Percentiles rank a stretch among this genome's conserved stretches.
Evolutionary conservation across 1,140 invertebrate genomes (phyloP).

Genomic region (Pachypeltis micranthus): DNA sequence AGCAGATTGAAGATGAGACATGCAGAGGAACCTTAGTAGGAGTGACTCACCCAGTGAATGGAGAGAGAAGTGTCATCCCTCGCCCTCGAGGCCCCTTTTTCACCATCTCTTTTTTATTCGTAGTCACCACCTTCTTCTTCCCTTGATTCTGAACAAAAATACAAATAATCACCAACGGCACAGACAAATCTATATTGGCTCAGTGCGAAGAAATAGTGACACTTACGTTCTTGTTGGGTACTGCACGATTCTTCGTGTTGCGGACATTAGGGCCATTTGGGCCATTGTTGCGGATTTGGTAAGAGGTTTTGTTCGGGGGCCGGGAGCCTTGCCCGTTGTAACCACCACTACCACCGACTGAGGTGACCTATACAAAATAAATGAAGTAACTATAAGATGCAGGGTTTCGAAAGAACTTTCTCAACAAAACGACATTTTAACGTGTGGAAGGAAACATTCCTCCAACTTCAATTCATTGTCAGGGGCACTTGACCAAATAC

Average conservation of each 20-base stretch:
- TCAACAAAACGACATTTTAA: no score
- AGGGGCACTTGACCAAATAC: no score
- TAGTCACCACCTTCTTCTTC: constrained; percentile 35
- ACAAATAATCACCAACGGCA: constrained; percentile 34
- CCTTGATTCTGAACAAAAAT: neutral
- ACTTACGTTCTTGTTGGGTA: constrained; percentile 30
- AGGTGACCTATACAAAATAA: constrained; percentile 35
- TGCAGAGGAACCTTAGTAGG: no score
- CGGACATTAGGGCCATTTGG: no score
- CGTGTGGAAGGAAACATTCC: no score
- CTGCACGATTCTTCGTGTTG: constrained; percentile 20
- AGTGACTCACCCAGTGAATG: constrained; percentile 21
- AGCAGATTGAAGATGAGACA: no score
- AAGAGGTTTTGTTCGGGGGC: no score
- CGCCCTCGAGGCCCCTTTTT: constrained; percentile 30
- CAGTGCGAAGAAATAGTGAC: neutral
- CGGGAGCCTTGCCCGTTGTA: constrained; percentile 31
- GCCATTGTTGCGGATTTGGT: no score
- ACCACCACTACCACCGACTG: constrained; percentile 35
- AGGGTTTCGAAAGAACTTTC: no score
- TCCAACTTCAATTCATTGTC: no score
- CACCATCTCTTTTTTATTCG: constrained; percentile 32
- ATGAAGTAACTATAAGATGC: no score
- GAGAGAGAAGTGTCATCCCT: constrained; percentile 28
- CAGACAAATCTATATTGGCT: constrained; percentile 32